Base-by-base conservation (phyloP, 2,888 invertebrate genomes). In the Hypomecis punctinalis region DNA sequence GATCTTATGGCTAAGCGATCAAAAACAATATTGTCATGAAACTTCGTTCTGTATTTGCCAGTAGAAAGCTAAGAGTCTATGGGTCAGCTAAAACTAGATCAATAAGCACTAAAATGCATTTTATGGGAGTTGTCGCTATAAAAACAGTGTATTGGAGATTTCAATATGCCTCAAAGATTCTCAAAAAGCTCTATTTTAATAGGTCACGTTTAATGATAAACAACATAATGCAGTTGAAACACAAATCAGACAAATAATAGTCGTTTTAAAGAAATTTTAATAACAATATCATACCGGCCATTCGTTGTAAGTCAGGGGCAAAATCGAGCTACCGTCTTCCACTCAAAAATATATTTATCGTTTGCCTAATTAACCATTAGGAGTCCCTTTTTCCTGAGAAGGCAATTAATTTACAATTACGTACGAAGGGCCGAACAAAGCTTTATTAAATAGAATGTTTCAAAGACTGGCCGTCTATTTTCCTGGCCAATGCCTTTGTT, bases 331-430 rank as follows among this genome's bases (percentile, higher is more conserved):
- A 48, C 63, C 53, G 60, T 64, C 59, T 67, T 76, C 67, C 61
- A 73, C 74, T 78, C 79, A 78, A 78, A 85, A 83, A 85, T 83
- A 81, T 87, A 87, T 86, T 88, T 88, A 87, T 88, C 83, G 86
- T 81, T 84, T 79, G 79, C 79, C 79, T 84, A 89, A 89, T 90
- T 84, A 83, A 79, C 84, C 79, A 84, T 85, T 85, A 85, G 71
- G 71, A 82, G 79, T 83, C 83, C 81, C 84, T 85, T 85, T 84
- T 84, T 83, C 80, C 75, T 81, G 75, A 80, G 79, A 82, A 81
- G 78, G 83, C 85, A 88, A 90, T 90, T 90, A 90, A 90, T 91
- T 89, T 80, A 88, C 89, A 90, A 90, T 91, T 91, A 90, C 85
- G 84, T 86, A 86, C 85, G 81, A 84, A 87, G 86, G 84, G 86